Base-by-base conservation (phyloP, 2,797 vertebrate genomes). In the Chiloscyllium punctatum region DNA sequence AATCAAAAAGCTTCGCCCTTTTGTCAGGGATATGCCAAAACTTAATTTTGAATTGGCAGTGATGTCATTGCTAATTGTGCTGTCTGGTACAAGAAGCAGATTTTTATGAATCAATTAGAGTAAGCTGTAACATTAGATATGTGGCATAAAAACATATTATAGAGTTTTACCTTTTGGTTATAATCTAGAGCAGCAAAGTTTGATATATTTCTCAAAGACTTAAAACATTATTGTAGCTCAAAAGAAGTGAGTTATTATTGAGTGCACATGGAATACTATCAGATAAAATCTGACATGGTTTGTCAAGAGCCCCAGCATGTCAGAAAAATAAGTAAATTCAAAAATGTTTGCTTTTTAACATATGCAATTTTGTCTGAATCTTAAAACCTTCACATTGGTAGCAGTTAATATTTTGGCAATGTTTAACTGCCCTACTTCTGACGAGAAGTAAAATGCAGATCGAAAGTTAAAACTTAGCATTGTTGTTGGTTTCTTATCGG, bases 1-100 rank as follows among this genome's bases (percentile, higher is more conserved):
- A 72, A 77, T 77, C 21, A 77, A 77, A 95, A 74, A 72, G 94
- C 69, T 51, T 94, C 72, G 68, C 42, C 42, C 92, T 91, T 77
- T 27, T 57, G 27, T 53, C 8, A 27, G 77, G 48, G 69, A 72
- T 71, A 94, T 72, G 92, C 37, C 68, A 72, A 48, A 74, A 27
- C 25, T 16, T 72, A 74, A 77, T 95, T 95, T 48, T 72, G 48
- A 95, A 72, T 51, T 16, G 71, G 68, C 71, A 95, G 51, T 53
- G 27, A 77, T 77, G 27, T 72, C 18, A 18, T 95, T 95, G 72
- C 42, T 95, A 95, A 72, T 74, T 72, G 71, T 18, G 15, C 48
- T 77, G 23, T n/a, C 42, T 77, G 30, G 11, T 95, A 27, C 71
- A 95, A 95, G 57, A 91, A 57, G 42, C 53, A 74, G 94, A 72